Evolutionary conservation across 2,888 invertebrate species (phyloP).

Genomic region (Tetheella fluctuosa): DNA sequence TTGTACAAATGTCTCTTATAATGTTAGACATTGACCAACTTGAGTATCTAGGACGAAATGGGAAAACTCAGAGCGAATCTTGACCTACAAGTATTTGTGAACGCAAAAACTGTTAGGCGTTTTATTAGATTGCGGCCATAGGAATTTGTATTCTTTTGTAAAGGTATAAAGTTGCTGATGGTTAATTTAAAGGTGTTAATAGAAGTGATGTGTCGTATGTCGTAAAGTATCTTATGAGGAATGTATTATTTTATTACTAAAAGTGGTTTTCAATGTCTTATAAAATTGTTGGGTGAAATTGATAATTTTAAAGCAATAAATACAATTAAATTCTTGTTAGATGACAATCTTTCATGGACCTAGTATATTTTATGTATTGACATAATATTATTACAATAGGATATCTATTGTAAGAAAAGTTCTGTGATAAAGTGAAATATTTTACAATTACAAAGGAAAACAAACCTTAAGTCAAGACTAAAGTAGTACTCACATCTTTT

Average conservation of each 20-base stretch:
- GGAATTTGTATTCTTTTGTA: not conserved
- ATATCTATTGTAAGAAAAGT: too few relatives aligned
- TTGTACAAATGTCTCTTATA: constrained; percentile 3
- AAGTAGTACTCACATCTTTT: too few relatives aligned
- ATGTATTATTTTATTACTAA: not conserved
- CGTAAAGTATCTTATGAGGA: not conserved
- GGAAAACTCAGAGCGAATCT: constrained; percentile 7
- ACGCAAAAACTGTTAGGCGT: constrained; percentile 1
- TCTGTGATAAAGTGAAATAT: too few relatives aligned
- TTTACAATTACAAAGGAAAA: too few relatives aligned
- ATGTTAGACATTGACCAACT: constrained; percentile 11
- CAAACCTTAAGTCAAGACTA: too few relatives aligned
- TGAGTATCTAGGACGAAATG: constrained; percentile 7
- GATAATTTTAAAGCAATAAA: too few relatives aligned
- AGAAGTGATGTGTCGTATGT: not conserved
- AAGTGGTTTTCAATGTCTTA: not conserved
- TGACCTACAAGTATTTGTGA: not conserved
- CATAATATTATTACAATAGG: too few relatives aligned
- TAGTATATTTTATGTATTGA: too few relatives aligned
- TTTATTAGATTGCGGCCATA: not conserved
- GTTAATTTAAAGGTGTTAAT: not conserved
- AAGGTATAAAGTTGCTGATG: not conserved
- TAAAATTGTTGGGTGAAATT: not conserved
- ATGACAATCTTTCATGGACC: too few relatives aligned
- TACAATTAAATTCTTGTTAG: too few relatives aligned